phyloP scores from a whole-genome alignment of 1,140 invertebrate genomes.

The Chrysomallon squamiferum region DNA sequence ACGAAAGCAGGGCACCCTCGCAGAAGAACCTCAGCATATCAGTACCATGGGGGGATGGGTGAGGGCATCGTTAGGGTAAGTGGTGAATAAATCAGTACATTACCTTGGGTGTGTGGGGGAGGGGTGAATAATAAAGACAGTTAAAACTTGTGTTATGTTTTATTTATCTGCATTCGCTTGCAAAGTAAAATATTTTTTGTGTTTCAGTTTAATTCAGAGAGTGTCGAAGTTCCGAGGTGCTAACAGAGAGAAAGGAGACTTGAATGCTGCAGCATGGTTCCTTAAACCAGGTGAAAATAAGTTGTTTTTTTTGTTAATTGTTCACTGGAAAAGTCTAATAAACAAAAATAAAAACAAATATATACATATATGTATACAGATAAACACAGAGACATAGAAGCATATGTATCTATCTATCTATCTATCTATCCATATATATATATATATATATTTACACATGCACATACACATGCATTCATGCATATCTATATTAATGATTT shows the following conservation, averaged over 20 bases:
- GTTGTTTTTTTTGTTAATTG: not conserved
- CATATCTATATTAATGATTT: too few species aligned
- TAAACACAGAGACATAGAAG: not conserved
- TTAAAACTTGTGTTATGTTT: too few species aligned
- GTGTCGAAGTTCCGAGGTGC: constrained; percentile 55
- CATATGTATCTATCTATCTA: not conserved
- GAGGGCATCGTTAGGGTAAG: constrained; percentile 51
- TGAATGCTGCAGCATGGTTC: constrained; percentile 63
- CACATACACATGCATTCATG: not conserved
- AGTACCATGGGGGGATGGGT: constrained; percentile 42
- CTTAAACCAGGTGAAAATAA: constrained; percentile 53
- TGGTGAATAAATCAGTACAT: not conserved
- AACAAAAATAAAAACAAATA: not conserved
- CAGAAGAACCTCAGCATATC: constrained; percentile 38
- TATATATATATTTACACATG: not conserved
- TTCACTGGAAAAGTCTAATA: not conserved
- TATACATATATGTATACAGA: not conserved
- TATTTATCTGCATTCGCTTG: too few species aligned
- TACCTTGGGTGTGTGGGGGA: not conserved
- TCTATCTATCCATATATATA: not conserved
- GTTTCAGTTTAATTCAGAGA: constrained; percentile 53
- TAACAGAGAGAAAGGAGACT: constrained; percentile 56
- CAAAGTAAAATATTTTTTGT: not conserved
- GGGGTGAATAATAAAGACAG: too few species aligned
- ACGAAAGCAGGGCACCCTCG: constrained; percentile 40